Percentiles rank a stretch among this genome's conserved stretches.
Evolutionary conservation across 1,140 invertebrate species (phyloP).

Genomic region (Phthorimaea operculella): DNA sequence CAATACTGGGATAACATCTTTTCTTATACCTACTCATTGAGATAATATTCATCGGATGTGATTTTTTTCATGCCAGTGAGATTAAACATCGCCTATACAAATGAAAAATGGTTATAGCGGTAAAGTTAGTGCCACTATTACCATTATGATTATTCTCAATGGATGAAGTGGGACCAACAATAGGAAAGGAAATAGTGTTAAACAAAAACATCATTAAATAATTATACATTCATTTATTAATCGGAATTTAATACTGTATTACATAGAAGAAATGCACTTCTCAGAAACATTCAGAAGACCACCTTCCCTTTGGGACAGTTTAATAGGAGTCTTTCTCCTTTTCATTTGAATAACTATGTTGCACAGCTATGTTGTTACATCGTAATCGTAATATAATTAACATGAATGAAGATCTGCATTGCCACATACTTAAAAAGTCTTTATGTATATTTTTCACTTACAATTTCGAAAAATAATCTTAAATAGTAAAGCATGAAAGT

Average conservation of each 20-base stretch:
- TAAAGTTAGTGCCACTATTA: too few relatives aligned
- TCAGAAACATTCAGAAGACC: constrained; percentile 87
- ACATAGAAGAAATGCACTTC: constrained; percentile 90
- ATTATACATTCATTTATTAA: constrained; percentile 67
- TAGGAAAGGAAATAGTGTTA: too few relatives aligned
- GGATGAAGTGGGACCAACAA: too few relatives aligned
- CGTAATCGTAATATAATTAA: constrained; percentile 41
- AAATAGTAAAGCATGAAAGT: constrained; percentile 52
- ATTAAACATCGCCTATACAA: too few relatives aligned
- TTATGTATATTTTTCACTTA: constrained; percentile 64
- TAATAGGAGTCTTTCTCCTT: constrained; percentile 44
- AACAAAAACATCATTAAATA: constrained; percentile 15
- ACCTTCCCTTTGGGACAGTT: constrained; percentile 63
- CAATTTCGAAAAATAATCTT: constrained; percentile 57
- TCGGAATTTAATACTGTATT: constrained; percentile 86
- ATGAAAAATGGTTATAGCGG: too few relatives aligned
- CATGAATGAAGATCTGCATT: constrained; percentile 62
- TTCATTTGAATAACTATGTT: constrained; percentile 52
- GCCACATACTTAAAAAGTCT: constrained; percentile 67
- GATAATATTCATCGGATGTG: too few relatives aligned
- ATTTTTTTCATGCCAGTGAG: too few relatives aligned
- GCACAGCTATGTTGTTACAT: constrained; percentile 43
- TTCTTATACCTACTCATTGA: too few relatives aligned
- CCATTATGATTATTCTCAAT: too few relatives aligned
- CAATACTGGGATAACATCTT: too few relatives aligned